Evolutionary conservation across 2,888 invertebrate species (phyloP), one percentile per base, ranked within the genome.

Genomic region (Lacanobia oleracea): DNA sequence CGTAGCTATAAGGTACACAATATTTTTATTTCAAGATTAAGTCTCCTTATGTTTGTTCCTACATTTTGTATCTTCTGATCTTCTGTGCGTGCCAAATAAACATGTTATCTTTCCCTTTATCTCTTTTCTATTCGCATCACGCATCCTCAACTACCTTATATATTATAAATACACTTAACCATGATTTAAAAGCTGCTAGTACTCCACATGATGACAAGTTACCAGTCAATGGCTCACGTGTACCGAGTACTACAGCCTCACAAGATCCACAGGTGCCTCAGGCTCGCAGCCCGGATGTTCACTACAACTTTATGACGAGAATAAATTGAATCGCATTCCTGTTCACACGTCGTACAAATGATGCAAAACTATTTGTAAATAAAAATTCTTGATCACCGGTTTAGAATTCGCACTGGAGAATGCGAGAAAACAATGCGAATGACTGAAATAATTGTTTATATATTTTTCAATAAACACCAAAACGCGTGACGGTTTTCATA

Each of bases 251-350:
- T 50, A 1, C 37, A 45, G 33, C 3, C 0, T 12, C 54, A 51
- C 72, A 48, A 51, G 18, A 1, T 1, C 12, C 62, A 50, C 72
- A 45, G 57, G 57, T 37, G 65, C 43, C 57, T 37, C 43, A 43
- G 43, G 4, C 6, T 16, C 14, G 48, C 48, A 64, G 60, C 53
- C 79, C 56, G 81, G 76, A 75, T 53, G 56, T 40, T 1, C 12
- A 9, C 2, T n/a, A 63, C 66, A 64, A 54, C 53, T 72, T 67
- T 72, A 81, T 33, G 81, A 45, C 50, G 51, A 53, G 43, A 71
- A 81, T 79, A 76, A 79, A 81, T 81, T 72, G 77, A 54, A 61
- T 57, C 48, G 53, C 77, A 67, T 67, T 67, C 72, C 61, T 37
- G 33, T 45, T 27, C 56, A 72, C 23, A 59, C 59, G 43, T 64